Base-by-base conservation (phyloP, 2,797 vertebrate genomes). In the Cetoscarus ocellatus region DNA sequence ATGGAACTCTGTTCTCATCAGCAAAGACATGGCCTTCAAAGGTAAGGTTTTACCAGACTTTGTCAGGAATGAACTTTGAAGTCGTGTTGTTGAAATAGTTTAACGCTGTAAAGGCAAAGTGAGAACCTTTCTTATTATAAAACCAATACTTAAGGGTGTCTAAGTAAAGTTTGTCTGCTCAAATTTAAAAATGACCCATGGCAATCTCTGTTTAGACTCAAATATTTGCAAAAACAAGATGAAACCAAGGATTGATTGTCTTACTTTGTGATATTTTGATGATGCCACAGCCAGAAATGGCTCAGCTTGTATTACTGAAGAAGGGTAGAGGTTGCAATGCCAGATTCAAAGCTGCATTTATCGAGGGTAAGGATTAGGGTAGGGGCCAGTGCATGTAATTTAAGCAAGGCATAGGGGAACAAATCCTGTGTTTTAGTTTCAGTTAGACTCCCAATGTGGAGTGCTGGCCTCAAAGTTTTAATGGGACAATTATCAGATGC, bases 401-500 rank as follows among this genome's bases (percentile, higher is more conserved):
- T 27, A 2, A 27, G n/a, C 19, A 36, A 11, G 17, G 10, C 51
- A 19, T 3, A 39, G 3, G 13, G 13, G 7, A 7, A 48, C 8
- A 39, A 76, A 64, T 18, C n/a, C n/a, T n/a, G n/a, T n/a, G n/a
- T n/a, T n/a, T n/a, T n/a, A n/a, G n/a, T n/a, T n/a, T n/a, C n/a
- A n/a, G n/a, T n/a, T n/a, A 18, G 44, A 14, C 61, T 51, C 11
- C 10, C 57, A 65, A 35, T 63, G 14, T 35, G 10, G 63, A 59
- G 68, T 77, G 44, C 53, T 47, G 19, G 68, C 45, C 39, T 67
- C 36, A 64, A 81, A 77, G 74, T 77, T 82, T 82, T 79, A 85
- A 88, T 84, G 62, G 84, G 65, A 66, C 73, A 44, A 75, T 84
- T 73, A 83, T 80, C 64, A 43, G 52, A 43, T 70, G 78, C 76